Base-by-base conservation (phyloP, 2,113 vertebrate species). In the Hippocampus mohnikei region DNA sequence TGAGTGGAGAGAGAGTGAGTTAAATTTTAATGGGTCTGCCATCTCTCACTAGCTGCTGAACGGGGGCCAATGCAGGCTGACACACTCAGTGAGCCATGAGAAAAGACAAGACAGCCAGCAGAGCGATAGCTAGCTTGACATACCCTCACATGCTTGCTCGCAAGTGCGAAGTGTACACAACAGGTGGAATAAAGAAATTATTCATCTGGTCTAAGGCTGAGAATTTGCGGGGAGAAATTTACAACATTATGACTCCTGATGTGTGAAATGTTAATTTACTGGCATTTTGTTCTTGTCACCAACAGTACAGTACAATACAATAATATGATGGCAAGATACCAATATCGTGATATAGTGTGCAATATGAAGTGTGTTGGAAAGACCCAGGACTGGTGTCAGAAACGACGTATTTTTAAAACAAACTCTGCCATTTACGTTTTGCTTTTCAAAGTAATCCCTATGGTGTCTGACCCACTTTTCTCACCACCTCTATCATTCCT, bases 1-100 rank as follows among this genome's bases (percentile, higher is more conserved):
- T 60, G 74, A 85, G 84, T 81, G 80, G 86, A 82, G 82, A 87
- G 87, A 90, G 87, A 85, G 86, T 80, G 86, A 81, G 89, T 92
- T 91, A 92, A 91, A 91, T 83, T 92, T 92, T 92, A 89, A 92
- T 93, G 87, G 84, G 76, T 83, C 90, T 92, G 91, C 89, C 91
- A 91, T 85, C 81, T 87, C 83, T 90, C 73, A 74, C 79, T 89
- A 85, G 83, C 77, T 90, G 74, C 88, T 87, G 79, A 86, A 81
- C 83, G 61, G 81, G 74, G 76, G 74, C 76, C 77, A 77, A 91
- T 88, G 84, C 81, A 82, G 84, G 88, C 85, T 88, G 91, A 93
- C 92, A 85, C 79, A 78, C 77, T 86, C 90, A 80, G 70, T 90
- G 88, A 89, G 88, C 85, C 85, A 68, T 90, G 84, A 85, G 82